Evolutionary conservation across 2,888 invertebrate genomes (phyloP).

Genomic region (Spodoptera exigua): DNA sequence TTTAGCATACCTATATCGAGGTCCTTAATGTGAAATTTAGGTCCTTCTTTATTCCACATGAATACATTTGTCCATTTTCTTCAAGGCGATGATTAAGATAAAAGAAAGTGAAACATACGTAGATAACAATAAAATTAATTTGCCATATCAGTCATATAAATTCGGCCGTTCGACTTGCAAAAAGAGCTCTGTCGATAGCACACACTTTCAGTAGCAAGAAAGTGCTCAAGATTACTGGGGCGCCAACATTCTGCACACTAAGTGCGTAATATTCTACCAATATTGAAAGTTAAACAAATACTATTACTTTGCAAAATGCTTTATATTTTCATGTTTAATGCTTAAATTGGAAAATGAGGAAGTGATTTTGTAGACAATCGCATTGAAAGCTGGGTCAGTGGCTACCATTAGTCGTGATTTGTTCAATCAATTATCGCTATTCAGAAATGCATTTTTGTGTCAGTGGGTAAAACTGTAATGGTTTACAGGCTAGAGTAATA

Average conservation of each 20-base stretch:
- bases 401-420: conserved; percentile 61
- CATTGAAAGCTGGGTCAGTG: conserved; percentile 64
- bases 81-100: conserved; percentile 36
- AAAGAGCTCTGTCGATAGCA: conserved; percentile 20
- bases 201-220: conserved; percentile 50
- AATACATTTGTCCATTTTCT: conserved; percentile 1
- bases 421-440: conserved; percentile 65
- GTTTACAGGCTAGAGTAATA: conserved; percentile 42
- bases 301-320: conserved; percentile 40
- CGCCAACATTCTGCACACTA: conserved; percentile 39
- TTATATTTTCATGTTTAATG: conserved; percentile 56
- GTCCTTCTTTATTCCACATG: too few relatives aligned
- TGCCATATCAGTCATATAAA: conserved; percentile 45
- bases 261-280: conserved; percentile 46
- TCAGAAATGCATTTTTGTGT: conserved; percentile 63
- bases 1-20: background rate
- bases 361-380: conserved; percentile 65
- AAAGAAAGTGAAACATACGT: conserved; percentile 39
- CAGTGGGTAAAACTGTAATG: conserved; percentile 62
- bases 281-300: conserved; percentile 54
- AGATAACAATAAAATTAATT: conserved; percentile 36
- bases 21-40: too few relatives aligned
- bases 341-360: conserved; percentile 62
- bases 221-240: conserved; percentile 51
- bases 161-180: conserved; percentile 25